Base-by-base conservation (phyloP, 2,113 vertebrate genomes). In the Gymnogyps californianus region DNA sequence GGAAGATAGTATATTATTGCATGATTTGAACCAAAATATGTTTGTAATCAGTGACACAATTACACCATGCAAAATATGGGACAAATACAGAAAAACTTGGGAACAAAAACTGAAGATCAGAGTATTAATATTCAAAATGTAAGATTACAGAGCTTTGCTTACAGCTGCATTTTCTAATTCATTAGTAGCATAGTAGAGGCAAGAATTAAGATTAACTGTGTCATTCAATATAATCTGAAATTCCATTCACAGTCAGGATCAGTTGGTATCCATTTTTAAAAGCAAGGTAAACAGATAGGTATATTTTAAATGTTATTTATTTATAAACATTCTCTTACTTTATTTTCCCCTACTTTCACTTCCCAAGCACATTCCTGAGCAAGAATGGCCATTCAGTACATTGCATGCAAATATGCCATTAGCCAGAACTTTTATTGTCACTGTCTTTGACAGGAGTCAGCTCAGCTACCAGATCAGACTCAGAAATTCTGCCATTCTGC, bases 61-160 rank as follows among this genome's bases (percentile, higher is more conserved):
- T 61, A 24, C 31, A 57, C 17, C 10, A 28, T 32, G 32, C 17
- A 70, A 86, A 77, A 49, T 57, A 47, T 1, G 16, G 0, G 0
- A 74, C 32, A 83, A 71, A 58, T 52, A n/a, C 9, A 59, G 38
- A 83, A 47, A 79, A 69, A 62, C 5, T 4, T 49, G 5, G 11
- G 19, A 57, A 6, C 0, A 0, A 78, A 64, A 79, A 13, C 13
- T 71, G 52, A 40, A 61, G 7, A 47, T 85, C 36, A 82, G n/a
- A 62, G 6, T 52, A 36, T 72, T 83, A 44, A 14, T 72, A 65
- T 69, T 67, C 5, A 92, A 71, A 90, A 65, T 49, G 5, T 47
- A 65, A 66, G 34, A 36, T 52, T 18, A 19, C 1, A 55, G 28
- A 85, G 19, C 31, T 91, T 82, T 89, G 36, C 57, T 72, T 94